Conservation (phyloP, 1,140 invertebrate genomes). For the Argopecten irradians region DNA sequence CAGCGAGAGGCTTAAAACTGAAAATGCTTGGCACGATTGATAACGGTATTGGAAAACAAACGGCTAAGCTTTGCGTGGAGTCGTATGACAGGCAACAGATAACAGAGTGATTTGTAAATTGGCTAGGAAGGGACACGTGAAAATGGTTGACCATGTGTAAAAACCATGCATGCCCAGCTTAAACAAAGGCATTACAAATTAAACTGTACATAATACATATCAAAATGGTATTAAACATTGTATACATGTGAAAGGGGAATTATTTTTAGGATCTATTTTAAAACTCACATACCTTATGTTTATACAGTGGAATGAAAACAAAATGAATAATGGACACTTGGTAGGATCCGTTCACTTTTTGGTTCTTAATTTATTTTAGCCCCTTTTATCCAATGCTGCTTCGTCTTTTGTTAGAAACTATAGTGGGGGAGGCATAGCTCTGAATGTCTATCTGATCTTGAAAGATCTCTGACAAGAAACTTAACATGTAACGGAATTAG, state of each 20-base stretch:
- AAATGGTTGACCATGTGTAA: neutral
- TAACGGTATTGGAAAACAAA: neutral
- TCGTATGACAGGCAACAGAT: neutral
- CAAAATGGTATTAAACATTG: neutral
- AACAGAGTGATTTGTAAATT: neutral
- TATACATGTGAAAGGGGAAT: too few relatives aligned
- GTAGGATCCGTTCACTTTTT: too few relatives aligned
- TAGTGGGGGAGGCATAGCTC: neutral
- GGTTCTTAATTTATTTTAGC: too few relatives aligned
- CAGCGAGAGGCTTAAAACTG: neutral
- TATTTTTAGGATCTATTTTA: too few relatives aligned
- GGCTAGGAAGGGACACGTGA: neutral
- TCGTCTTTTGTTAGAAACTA: neutral
- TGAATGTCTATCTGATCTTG: neutral
- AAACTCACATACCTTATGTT: neutral
- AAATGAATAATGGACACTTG: too few relatives aligned
- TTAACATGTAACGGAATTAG: neutral
- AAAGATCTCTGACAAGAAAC: neutral
- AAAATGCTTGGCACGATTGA: neutral
- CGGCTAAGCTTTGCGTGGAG: neutral
- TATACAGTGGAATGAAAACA: too few relatives aligned
- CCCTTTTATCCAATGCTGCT: neutral
- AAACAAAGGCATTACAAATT: neutral
- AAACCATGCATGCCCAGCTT: neutral
- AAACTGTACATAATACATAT: neutral